Conservation (phyloP, 64 coral and sea anemone species). For the Actinia equina region DNA sequence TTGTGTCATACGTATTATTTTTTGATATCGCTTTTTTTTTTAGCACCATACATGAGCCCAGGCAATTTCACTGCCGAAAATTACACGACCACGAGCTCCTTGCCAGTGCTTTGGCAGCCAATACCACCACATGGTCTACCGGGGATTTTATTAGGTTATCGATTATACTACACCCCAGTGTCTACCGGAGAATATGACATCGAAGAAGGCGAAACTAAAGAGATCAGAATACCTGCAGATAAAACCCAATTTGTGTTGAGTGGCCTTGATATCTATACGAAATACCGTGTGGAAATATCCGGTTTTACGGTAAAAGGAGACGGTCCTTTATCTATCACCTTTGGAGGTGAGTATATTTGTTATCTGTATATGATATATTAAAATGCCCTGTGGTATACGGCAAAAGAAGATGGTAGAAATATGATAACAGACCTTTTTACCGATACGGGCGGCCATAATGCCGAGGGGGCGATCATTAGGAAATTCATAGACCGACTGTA, state of each 20-base stretch:
- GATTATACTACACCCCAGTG: constrained; percentile 52
- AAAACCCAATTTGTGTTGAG: constrained; percentile 26
- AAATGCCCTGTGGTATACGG: too few relatives aligned
- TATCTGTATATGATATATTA: too few relatives aligned
- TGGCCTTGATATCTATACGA: constrained; percentile 45
- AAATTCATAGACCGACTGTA: too few relatives aligned
- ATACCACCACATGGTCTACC: constrained; percentile 16
- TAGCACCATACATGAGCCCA: constrained; percentile 44
- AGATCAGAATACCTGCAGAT: constrained; percentile 24
- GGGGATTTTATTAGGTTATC: constrained; percentile 56
- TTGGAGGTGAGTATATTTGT: constrained; percentile 57
- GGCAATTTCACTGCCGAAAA: constrained; percentile 48
- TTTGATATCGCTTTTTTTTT: not conserved
- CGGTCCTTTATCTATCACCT: constrained; percentile 48
- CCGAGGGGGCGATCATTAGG: too few relatives aligned
- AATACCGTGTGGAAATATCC: constrained; percentile 61
- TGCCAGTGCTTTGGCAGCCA: constrained; percentile 61
- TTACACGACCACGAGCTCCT: constrained; percentile 34
- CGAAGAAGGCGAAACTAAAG: constrained; percentile 28
- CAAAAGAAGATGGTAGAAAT: too few relatives aligned
- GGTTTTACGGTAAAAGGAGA: constrained; percentile 63
- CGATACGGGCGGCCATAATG: too few relatives aligned
- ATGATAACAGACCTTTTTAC: too few relatives aligned
- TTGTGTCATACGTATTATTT: too few relatives aligned
- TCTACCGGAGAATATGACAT: constrained; percentile 24